Evolutionary conservation across 1,140 invertebrate genomes (phyloP), one percentile per base, ranked within the genome.

Genomic region (Drosophila pruinosa): DNA sequence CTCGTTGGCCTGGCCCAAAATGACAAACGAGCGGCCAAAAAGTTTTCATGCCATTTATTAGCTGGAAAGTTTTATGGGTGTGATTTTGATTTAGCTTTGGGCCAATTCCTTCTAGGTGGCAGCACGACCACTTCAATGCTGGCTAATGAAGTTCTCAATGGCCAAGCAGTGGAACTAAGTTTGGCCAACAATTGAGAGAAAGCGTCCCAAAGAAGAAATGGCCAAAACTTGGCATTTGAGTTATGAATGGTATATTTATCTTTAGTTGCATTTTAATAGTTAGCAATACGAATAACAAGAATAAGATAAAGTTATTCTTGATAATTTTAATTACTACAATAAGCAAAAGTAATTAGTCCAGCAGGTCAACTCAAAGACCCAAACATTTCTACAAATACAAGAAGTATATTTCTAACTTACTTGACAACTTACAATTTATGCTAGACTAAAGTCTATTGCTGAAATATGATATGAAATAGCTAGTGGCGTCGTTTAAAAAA

Each of bases 1-100:
- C 63, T 58, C 53, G 63, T 61, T 61, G 45, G 52, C 39, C 24
- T 6, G 56, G 43, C 31, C 38, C 17, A 38, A 81, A 73, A 80
- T 76, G 78, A 80, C 77, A 80, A 80, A 80, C 78, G 78, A 80
- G 78, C 72, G 48, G 34, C 50, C 68, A 61, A 52, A 80, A 80
- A 78, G 57, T 80, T 80, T 80, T 53, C 78, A 59, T 76, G 62
- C 78, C 78, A 80, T 80, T 80, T 81, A 80, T 80, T 80, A 80
- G 78, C 78, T 69, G 17, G 62, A 45, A 80, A 80, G 75, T 80
- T 80, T 72, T 68, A 61, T 59, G 69, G 72, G 78, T 81, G 78
- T 79, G 78, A 80, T 80, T 80, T 80, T 80, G 78, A 80, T 80
- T 80, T 80, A 80, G 78, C 78, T 62, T 54, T 57, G 15, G 62